phyloP scores from a whole-genome alignment of 2,888 invertebrate species.

The Eupithecia abbreviata region DNA sequence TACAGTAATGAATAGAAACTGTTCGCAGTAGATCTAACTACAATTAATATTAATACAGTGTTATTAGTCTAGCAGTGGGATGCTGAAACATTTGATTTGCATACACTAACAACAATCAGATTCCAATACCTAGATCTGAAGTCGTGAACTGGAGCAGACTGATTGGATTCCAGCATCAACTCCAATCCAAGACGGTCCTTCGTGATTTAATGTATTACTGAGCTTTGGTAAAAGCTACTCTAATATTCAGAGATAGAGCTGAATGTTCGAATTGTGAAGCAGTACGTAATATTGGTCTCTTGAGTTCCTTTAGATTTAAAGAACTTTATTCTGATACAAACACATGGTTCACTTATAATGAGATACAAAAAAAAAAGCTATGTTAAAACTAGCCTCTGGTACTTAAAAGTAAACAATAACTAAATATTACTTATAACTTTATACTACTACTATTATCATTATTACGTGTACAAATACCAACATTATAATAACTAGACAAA shows the following conservation, averaged over 20 bases:
- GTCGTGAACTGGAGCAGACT: conserved; percentile 4
- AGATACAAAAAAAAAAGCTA: no score
- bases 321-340: no score
- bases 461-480: no score
- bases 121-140: background rate
- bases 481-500: no score
- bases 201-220: background rate
- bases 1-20: no score
- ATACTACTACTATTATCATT: no score
- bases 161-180: conserved; percentile 11
- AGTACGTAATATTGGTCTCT: background rate
- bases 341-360: no score
- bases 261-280: background rate
- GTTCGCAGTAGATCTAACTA: no score
- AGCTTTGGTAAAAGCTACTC: background rate
- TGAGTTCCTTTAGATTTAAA: background rate
- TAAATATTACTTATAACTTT: no score
- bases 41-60: background rate
- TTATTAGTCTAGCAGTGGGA: background rate
- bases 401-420: no score
- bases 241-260: background rate
- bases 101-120: conserved; percentile 1
- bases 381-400: no score
- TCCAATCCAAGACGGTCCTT: background rate
- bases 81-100: conserved; percentile 6